Evolutionary conservation across 2,888 invertebrate species (phyloP), one percentile per base, ranked within the genome.

Genomic region (Leucophenga maculata): DNA sequence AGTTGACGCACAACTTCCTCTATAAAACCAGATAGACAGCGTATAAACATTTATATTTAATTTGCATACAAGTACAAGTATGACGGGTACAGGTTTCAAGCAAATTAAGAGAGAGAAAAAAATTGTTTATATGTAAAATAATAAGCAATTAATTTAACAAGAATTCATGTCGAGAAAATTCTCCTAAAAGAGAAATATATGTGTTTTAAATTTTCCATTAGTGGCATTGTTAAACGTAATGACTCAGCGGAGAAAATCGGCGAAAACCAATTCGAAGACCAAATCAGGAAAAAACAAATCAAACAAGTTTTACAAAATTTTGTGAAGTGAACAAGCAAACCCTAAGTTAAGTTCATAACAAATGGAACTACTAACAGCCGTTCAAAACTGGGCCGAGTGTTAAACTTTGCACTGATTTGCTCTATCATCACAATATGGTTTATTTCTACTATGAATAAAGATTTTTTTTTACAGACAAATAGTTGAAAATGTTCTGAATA

Each of bases 1-100:
- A 67, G 69, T 79, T 79, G 83, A 84, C 72, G 83, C 83, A 80
- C 77, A 73, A 72, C 81, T 83, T 81, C 84, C 84, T 84, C 81
- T 78, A 83, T 69, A 70, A 31, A 54, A 54, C 16, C 18, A 54
- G 8, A 13, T 54, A 54, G 11, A 8, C 52, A 54, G n/a, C 20
- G n/a, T 1, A 54, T 20, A 54, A 20, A 44, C 54, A 67, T 73
- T 71, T 71, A n/a, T 72, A 81, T 81, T 39, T 39, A 39, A 39
- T 39, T 81, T 81, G 84, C 84, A 81, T 81, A 81, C 82, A 82
- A 62, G 82, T 77, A 76, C 84, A 83, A 71, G 84, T 79, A 79
- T 83, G 84, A 76, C 82, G 74, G 81, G 78, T 71, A 66, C 82
- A 74, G 78, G 80, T 84, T 80, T 78, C 65, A 6, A 54, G 54